Percentiles rank a stretch among this genome's conserved stretches.
Evolutionary conservation across 2,888 invertebrate genomes (phyloP).

Genomic region (Lasioglossum morio): DNA sequence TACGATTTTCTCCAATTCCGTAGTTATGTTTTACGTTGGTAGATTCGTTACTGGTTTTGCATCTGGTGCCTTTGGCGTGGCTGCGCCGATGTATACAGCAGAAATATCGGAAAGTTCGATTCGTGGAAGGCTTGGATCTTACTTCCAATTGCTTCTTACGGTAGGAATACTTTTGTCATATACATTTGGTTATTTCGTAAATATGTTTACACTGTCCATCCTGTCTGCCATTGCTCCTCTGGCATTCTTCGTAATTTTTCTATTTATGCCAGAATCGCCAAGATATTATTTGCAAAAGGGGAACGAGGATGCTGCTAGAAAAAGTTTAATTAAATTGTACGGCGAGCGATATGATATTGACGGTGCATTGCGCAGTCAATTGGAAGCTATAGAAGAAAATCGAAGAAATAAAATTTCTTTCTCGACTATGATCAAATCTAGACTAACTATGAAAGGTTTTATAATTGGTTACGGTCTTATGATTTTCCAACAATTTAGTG

Average conservation of each 20-base stretch:
- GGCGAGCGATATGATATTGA: constrained; percentile 90
- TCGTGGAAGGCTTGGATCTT: constrained; percentile 93
- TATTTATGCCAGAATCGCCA: constrained; percentile 96
- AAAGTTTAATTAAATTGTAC: constrained; percentile 90
- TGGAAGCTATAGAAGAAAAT: constrained; percentile 86
- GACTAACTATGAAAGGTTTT: constrained; percentile 88
- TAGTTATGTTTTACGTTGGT: constrained; percentile 88
- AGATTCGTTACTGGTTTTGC: constrained; percentile 91
- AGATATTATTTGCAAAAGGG: constrained; percentile 89
- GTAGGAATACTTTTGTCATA: constrained; percentile 93
- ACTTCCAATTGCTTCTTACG: constrained; percentile 94
- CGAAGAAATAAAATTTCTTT: constrained; percentile 87
- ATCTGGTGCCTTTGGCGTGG: constrained; percentile 92
- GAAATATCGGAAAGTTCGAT: constrained; percentile 94
- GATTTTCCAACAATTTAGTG: constrained; percentile 95
- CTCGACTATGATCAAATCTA: constrained; percentile 86
- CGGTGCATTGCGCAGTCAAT: constrained; percentile 88
- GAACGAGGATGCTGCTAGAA: constrained; percentile 88
- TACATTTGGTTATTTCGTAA: constrained; percentile 87
- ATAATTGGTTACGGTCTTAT: constrained; percentile 92
- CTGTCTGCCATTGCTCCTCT: constrained; percentile 89
- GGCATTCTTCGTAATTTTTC: constrained; percentile 89
- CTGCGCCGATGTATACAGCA: constrained; percentile 93
- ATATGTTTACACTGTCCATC: constrained; percentile 88
- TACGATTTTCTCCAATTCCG: constrained; percentile 89